Evolutionary conservation across 2,113 vertebrate genomes (phyloP).

Genomic region (Rhodinocichla rosea): DNA sequence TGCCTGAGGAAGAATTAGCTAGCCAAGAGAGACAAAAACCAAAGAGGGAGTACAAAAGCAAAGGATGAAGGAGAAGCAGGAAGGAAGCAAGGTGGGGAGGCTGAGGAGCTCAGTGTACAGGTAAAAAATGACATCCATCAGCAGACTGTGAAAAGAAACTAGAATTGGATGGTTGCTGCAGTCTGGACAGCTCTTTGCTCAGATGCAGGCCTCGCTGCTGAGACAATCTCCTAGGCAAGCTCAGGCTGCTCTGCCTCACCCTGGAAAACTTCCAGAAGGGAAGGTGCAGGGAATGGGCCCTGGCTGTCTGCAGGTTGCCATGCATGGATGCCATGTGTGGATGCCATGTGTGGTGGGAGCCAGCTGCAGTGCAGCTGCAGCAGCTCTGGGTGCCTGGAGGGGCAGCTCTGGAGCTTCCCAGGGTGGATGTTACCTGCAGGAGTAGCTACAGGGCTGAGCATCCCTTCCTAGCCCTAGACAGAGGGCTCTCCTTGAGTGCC

Average conservation of each 20-base stretch:
- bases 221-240: neutral
- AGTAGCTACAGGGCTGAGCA: fast-evolving
- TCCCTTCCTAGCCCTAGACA: neutral
- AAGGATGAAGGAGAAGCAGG: neutral
- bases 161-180: neutral
- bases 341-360: neutral
- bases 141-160: neutral
- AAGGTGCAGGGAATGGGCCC: neutral
- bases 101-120: neutral
- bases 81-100: neutral
- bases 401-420: neutral
- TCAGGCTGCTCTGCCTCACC: neutral
- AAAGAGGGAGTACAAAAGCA: neutral
- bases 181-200: neutral
- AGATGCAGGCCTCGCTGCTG: neutral
- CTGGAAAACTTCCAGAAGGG: neutral
- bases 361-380: neutral
- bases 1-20: neutral
- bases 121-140: neutral
- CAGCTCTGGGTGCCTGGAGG: fast-evolving
- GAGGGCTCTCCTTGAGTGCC: neutral
- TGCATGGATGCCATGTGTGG: fast-evolving
- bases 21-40: neutral
- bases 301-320: neutral
- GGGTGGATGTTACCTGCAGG: neutral